These are phyloP conservation scores for Calycopis cecrops DNA, from an alignment of 1,140 invertebrate species.

Conservation along the genomic window DNA sequence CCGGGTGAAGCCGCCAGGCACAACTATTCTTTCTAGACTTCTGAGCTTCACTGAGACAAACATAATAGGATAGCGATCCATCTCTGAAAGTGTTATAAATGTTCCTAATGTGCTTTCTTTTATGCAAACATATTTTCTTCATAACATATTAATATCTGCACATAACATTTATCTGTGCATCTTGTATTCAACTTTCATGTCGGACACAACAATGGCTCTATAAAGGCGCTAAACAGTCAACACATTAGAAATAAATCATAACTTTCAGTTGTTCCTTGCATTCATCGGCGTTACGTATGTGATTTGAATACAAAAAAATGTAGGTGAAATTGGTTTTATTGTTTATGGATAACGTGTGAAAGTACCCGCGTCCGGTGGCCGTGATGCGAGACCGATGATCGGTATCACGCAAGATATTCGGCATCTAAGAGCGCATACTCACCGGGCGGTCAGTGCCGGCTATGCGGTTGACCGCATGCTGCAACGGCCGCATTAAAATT, in stretches of 20 bases:
- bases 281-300: slow-evolving; percentile 4
- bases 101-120: too few species aligned
- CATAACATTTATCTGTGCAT: neutral
- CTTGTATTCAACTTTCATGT: slow-evolving; percentile 1
- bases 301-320: slow-evolving; percentile 35
- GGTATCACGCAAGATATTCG: slow-evolving; percentile 32
- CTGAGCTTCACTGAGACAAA: too few species aligned
- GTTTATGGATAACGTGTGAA: slow-evolving; percentile 49
- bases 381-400: slow-evolving; percentile 44
- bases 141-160: too few species aligned
- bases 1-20: too few species aligned
- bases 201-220: neutral
- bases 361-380: slow-evolving; percentile 42
- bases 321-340: slow-evolving; percentile 49
- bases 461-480: too few species aligned
- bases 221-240: neutral
- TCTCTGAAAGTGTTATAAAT: too few species aligned
- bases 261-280: slow-evolving; percentile 4
- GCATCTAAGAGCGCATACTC: neutral
- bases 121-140: too few species aligned
- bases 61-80: too few species aligned
- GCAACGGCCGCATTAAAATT: too few species aligned
- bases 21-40: too few species aligned
- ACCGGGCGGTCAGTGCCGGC: neutral
- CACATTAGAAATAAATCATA: slow-evolving; percentile 4